These are phyloP conservation scores for Nomada ferruginata DNA, from an alignment of 2,888 invertebrate species.

Conservation along the genomic window DNA sequence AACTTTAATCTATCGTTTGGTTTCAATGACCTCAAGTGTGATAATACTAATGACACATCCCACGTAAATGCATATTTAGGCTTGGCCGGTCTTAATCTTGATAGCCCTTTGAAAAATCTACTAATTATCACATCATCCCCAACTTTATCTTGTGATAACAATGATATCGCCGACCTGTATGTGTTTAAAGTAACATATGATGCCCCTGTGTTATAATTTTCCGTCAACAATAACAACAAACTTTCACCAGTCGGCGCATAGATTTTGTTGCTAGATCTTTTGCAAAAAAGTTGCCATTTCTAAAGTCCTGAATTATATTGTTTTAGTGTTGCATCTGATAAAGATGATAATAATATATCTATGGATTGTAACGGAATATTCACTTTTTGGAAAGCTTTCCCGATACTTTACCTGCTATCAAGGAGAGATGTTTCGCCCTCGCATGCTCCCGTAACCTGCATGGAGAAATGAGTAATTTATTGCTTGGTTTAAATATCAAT, in stretches of 20 bases:
- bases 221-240: conserved; percentile 31
- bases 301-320: conserved; percentile 51
- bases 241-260: conserved; percentile 3
- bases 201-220: conserved; percentile 38
- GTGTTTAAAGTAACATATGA: conserved; percentile 52
- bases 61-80: no score
- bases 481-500: not conserved
- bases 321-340: conserved; percentile 46
- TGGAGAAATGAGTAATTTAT: not conserved
- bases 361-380: conserved; percentile 42
- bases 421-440: conserved; percentile 47
- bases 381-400: conserved; percentile 55
- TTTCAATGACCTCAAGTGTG: no score
- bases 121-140: no score
- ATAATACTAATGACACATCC: no score
- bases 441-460: not conserved
- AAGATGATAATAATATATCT: conserved; percentile 39
- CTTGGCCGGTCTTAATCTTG: no score
- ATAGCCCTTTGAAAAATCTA: no score
- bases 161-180: conserved; percentile 39
- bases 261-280: not conserved
- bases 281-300: conserved; percentile 45
- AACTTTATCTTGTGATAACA: not conserved
- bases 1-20: no score
- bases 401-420: conserved; percentile 73